Conservation (phyloP, 2,113 vertebrate species). For the Athene noctua region DNA sequence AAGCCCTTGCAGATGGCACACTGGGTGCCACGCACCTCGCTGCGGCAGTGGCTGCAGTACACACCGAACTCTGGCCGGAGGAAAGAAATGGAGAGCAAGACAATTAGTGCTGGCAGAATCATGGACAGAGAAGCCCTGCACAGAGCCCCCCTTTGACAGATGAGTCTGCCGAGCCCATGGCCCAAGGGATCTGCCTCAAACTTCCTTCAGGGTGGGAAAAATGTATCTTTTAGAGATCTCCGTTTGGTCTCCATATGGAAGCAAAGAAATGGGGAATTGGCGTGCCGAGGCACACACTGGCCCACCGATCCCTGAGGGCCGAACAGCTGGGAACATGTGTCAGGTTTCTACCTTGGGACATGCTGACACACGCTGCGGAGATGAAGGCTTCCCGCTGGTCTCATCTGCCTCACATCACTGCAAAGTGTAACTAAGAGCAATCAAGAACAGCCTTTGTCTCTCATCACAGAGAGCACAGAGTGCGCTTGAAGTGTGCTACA, state of each 20-base stretch:
- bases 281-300: neutral
- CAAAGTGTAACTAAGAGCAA: neutral
- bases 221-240: accelerated
- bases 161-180: accelerated
- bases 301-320: neutral
- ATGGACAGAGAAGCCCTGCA: accelerated
- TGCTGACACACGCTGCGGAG: accelerated
- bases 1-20: slow-evolving; percentile 93
- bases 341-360: neutral
- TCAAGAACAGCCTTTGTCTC: neutral
- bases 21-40: slow-evolving; percentile 89
- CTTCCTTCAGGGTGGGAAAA: neutral
- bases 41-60: slow-evolving; percentile 96
- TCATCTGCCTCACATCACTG: neutral
- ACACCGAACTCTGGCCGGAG: slow-evolving; percentile 86
- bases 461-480: neutral
- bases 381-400: neutral
- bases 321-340: neutral
- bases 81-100: accelerated
- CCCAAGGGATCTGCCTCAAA: neutral
- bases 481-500: accelerated
- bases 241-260: accelerated
- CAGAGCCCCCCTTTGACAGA: accelerated
- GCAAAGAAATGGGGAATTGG: accelerated
- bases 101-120: neutral